Conservation (phyloP, 2,888 invertebrate genomes). For the Hydrotaea cyrtoneurina region DNA sequence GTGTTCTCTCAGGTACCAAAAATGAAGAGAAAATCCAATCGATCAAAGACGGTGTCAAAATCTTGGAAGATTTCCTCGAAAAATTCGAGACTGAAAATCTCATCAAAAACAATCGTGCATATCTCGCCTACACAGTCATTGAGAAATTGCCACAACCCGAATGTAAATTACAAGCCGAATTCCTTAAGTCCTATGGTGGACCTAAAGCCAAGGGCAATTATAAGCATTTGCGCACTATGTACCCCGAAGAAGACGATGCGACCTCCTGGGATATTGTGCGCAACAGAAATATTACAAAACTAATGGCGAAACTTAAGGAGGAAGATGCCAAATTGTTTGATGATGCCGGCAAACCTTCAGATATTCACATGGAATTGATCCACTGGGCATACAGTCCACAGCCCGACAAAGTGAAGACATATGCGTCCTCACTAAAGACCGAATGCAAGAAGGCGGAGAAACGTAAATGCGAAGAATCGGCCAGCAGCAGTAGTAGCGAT, state of each 20-base stretch:
- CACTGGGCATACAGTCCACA: conserved; percentile 90
- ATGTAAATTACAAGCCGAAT: conserved; percentile 82
- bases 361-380: conserved; percentile 86
- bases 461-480: conserved; percentile 78
- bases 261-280: conserved; percentile 89
- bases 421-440: conserved; percentile 77
- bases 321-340: conserved; percentile 84
- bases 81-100: conserved; percentile 87
- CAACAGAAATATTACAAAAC: conserved; percentile 84
- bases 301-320: conserved; percentile 83
- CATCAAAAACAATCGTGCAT: conserved; percentile 86
- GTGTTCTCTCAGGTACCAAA: conserved; percentile 88
- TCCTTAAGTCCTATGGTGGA: conserved; percentile 86
- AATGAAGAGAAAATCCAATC: conserved; percentile 88
- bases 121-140: conserved; percentile 84
- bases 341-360: conserved; percentile 85
- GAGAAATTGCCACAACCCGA: conserved; percentile 83
- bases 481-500: conserved; percentile 50
- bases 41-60: conserved; percentile 87
- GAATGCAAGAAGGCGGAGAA: conserved; percentile 74
- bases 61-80: conserved; percentile 88
- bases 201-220: conserved; percentile 83
- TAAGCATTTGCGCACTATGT: conserved; percentile 86
- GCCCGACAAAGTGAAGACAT: conserved; percentile 85
- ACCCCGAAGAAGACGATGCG: conserved; percentile 82